Conservation (phyloP, 2,888 invertebrate genomes). For the Tryphoninae sp. region DNA sequence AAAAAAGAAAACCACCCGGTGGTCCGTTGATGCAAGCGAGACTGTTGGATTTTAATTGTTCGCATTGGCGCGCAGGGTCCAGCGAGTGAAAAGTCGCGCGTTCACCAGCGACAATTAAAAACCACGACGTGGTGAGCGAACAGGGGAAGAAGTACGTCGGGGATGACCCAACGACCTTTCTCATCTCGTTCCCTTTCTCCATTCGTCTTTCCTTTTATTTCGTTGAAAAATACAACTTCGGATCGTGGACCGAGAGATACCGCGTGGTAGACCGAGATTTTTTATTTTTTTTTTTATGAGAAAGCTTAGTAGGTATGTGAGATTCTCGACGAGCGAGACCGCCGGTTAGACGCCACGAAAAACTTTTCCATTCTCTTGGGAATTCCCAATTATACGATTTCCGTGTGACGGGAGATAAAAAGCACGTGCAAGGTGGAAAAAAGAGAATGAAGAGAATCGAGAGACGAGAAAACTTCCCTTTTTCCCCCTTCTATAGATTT, state of each 20-base stretch:
- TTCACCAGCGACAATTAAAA: slow-evolving; percentile 11
- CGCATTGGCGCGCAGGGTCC: slow-evolving; percentile 15
- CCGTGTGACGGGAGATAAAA: slow-evolving; percentile 53
- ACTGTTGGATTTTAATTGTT: slow-evolving; percentile 35
- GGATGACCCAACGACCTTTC: neutral
- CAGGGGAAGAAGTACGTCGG: neutral
- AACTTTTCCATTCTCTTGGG: slow-evolving; percentile 46
- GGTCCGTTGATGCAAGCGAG: neutral
- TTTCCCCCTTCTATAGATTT: slow-evolving; percentile 10
- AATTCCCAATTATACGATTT: slow-evolving; percentile 62
- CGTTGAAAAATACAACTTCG: too few species aligned
- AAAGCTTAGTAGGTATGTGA: slow-evolving; percentile 25
- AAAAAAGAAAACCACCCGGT: neutral
- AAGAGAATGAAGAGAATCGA: slow-evolving; percentile 17
- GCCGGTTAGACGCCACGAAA: slow-evolving; percentile 40
- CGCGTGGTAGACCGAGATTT: too few species aligned
- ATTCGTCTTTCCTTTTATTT: too few species aligned
- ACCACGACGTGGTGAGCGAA: neutral
- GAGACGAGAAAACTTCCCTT: slow-evolving; percentile 37
- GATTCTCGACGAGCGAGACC: slow-evolving; percentile 17
- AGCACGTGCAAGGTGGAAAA: neutral
- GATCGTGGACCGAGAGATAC: too few species aligned
- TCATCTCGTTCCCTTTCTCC: neutral
- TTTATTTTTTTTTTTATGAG: neutral
- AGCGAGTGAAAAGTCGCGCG: neutral